Percentiles rank a stretch among this genome's conserved stretches.
phyloP scores from a whole-genome alignment of 1,140 invertebrate species.

The Paramacrobiotus metropolitanus region DNA sequence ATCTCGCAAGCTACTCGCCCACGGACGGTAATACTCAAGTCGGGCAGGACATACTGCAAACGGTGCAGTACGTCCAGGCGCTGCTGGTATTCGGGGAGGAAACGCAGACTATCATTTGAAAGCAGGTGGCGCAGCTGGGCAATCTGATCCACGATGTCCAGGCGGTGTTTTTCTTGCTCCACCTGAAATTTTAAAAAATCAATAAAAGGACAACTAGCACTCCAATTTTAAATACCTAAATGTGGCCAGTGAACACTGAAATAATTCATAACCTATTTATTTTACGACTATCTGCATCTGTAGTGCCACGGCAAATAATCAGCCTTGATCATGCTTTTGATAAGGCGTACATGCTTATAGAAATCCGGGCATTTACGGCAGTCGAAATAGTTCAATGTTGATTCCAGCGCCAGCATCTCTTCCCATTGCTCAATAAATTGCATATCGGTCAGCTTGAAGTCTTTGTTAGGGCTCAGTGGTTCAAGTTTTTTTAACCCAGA shows the following conservation, averaged over 20 bases:
- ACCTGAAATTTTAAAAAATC: constrained; percentile 30
- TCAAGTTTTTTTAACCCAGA: constrained; percentile 5
- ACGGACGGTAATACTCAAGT: constrained; percentile 21
- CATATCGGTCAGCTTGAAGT: constrained; percentile 28
- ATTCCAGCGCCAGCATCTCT: constrained; percentile 33
- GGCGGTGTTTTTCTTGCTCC: constrained; percentile 39
- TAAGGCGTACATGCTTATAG: constrained; percentile 16
- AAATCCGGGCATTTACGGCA: constrained; percentile 15
- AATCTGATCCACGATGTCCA: constrained; percentile 42
- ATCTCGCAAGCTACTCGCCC: constrained; percentile 86
- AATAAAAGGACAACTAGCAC: too few species aligned
- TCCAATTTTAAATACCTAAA: too few species aligned
- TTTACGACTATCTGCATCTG: too few species aligned
- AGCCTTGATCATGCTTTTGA: too few species aligned
- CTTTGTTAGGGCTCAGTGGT: constrained; percentile 29
- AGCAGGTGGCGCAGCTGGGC: constrained; percentile 43
- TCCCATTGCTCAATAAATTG: constrained; percentile 24
- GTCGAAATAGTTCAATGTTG: constrained; percentile 11
- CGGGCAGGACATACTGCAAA: constrained; percentile 9
- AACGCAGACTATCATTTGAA: constrained; percentile 53
- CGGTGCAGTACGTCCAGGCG: constrained; percentile 53
- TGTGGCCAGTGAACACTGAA: too few species aligned
- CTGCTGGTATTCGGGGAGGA: constrained; percentile 69
- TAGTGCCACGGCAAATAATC: too few species aligned
- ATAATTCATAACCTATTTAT: too few species aligned